A percentile compares a stretch with the other conserved stretches of the same genome.
phyloP scores from a whole-genome alignment of 2,797 vertebrate genomes.

The Hapalemur alaotrensis region DNA sequence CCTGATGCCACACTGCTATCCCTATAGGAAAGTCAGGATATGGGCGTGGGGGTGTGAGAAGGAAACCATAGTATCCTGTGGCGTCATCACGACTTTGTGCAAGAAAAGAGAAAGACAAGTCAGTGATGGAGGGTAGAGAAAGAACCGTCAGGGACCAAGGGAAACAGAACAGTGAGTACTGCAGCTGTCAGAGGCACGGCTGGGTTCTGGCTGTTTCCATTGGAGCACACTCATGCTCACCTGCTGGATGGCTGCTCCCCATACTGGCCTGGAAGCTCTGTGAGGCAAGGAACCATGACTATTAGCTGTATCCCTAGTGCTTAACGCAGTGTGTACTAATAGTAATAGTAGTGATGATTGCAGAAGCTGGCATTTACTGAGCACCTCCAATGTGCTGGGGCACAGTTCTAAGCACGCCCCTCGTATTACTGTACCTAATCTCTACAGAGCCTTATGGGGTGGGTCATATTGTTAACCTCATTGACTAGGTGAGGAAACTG shows the following conservation, averaged over 20 bases:
- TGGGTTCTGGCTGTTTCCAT: not conserved
- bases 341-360: not conserved
- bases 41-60: too few relatives aligned
- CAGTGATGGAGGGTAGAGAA: not conserved
- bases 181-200: accelerated
- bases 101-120: not conserved
- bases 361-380: not conserved
- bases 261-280: not conserved
- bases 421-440: not conserved
- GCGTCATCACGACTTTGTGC: not conserved
- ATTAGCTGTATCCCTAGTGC: not conserved
- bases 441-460: not conserved
- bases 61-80: not conserved
- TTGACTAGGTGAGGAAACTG: not conserved
- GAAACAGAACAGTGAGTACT: accelerated
- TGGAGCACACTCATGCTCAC: not conserved
- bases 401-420: not conserved
- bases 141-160: not conserved
- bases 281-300: not conserved
- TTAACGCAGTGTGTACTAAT: not conserved
- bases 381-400: not conserved
- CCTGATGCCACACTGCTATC: not conserved
- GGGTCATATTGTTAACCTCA: not conserved
- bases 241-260: not conserved
- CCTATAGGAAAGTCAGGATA: not conserved